Conservation (phyloP, 2,113 vertebrate species). For the Leucoraja erinaceus region DNA sequence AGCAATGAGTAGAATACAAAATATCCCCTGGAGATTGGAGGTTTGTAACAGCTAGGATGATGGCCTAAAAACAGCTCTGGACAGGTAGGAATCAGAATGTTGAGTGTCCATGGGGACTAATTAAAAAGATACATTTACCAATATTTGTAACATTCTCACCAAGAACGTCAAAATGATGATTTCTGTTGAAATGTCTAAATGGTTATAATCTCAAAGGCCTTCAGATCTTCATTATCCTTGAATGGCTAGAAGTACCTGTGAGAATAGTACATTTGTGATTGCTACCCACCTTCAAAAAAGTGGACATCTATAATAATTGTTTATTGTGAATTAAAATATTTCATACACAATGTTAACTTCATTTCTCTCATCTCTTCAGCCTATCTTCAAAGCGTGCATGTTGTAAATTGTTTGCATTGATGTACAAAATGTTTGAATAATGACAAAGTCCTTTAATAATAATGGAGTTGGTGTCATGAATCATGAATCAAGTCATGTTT, state of each 20-base stretch:
- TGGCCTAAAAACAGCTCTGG: neutral
- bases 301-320: neutral
- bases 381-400: neutral
- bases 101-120: slow-evolving; percentile 22
- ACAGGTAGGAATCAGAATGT: slow-evolving; percentile 11
- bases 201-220: neutral
- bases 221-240: neutral
- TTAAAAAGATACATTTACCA: slow-evolving; percentile 32
- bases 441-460: neutral
- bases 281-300: neutral
- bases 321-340: neutral
- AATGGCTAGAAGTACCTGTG: neutral
- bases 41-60: neutral
- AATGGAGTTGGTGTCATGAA: neutral
- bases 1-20: slow-evolving; percentile 31
- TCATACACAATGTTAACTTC: neutral
- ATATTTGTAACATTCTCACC: neutral
- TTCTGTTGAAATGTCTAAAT: slow-evolving; percentile 5
- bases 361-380: neutral
- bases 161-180: slow-evolving; percentile 9
- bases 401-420: neutral
- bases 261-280: neutral
- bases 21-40: neutral
- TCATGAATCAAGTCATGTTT: slow-evolving; percentile 3
- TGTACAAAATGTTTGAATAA: neutral